Conservation (phyloP, 2,888 invertebrate species). For the Rotaria sp. region DNA sequence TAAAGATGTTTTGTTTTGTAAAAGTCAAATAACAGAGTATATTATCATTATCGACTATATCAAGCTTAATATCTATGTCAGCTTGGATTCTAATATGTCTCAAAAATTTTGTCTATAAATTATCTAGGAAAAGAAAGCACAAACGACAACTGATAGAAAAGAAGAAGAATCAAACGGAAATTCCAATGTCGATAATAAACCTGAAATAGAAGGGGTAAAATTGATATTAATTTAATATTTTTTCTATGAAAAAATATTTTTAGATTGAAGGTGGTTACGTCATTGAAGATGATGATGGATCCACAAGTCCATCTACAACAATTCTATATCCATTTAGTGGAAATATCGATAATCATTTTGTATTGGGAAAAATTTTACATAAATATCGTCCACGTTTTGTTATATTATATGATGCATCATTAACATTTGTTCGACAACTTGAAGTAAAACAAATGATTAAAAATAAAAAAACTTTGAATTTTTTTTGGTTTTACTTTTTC, state of each 20-base stretch:
- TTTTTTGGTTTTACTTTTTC: not conserved
- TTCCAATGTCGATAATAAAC: not conserved
- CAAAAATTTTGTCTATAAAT: not conserved
- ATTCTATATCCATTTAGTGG: constrained; percentile 54
- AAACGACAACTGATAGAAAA: not conserved
- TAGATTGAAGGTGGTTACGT: constrained; percentile 10
- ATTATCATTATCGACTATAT: too few species aligned
- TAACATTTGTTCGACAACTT: constrained; percentile 77
- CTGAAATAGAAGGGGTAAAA: not conserved
- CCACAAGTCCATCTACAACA: not conserved
- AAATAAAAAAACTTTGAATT: not conserved
- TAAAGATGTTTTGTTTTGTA: too few species aligned
- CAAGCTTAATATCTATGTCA: too few species aligned
- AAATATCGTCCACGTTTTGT: constrained; percentile 70
- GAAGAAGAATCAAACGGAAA: not conserved
- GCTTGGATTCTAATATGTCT: too few species aligned
- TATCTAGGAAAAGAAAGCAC: not conserved
- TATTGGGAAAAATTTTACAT: constrained; percentile 59
- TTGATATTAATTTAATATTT: too few species aligned
- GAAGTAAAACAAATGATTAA: constrained; percentile 64
- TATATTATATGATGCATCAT: constrained; percentile 79
- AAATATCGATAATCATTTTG: constrained; percentile 60
- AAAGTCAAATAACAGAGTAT: too few species aligned
- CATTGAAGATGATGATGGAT: not conserved
- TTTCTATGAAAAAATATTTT: not conserved